These are phyloP conservation scores for Drosophila anomalata DNA, from an alignment of 2,888 invertebrate species.

Conservation along the genomic window DNA sequence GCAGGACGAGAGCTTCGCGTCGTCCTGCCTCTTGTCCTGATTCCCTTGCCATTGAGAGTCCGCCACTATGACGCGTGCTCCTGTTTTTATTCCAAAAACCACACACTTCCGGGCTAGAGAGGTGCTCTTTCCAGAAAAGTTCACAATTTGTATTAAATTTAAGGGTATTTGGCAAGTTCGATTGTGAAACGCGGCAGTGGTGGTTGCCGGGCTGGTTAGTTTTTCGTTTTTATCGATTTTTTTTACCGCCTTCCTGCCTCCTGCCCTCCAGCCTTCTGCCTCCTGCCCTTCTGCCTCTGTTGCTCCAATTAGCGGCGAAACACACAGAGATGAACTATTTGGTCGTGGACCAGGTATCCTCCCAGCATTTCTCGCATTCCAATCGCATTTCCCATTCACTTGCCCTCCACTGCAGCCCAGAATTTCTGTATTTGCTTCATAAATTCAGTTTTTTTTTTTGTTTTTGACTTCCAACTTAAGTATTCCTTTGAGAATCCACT, in stretches of 20 bases:
- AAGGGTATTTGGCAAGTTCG: conserved; percentile 8
- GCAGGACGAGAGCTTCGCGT: not conserved
- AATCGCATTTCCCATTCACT: conserved; percentile 35
- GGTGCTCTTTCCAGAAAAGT: not conserved
- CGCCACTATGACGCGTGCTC: conserved; percentile 42
- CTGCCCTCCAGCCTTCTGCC: conserved; percentile 40
- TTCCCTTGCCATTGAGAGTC: conserved; percentile 32
- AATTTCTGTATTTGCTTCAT: conserved; percentile 22
- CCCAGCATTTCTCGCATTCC: conserved; percentile 40
- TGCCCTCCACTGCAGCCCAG: conserved; percentile 8
- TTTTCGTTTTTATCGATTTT: conserved; percentile 78
- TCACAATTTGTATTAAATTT: not conserved
- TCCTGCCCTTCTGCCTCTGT: conserved; percentile 4
- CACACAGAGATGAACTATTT: conserved; percentile 37
- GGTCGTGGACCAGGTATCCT: conserved; percentile 25
- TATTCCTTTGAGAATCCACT: conserved; percentile 29
- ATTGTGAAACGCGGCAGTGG: conserved; percentile 29
- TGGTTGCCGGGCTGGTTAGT: conserved; percentile 59
- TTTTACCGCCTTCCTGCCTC: conserved; percentile 56
- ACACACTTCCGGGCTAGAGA: conserved; percentile 58
- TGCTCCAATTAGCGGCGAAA: conserved; percentile 60
- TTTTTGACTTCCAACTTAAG: not conserved
- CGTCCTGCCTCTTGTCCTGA: conserved; percentile 13
- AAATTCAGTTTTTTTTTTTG: conserved; percentile 33
- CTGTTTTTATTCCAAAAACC: conserved; percentile 29